Evolutionary conservation across 2,113 vertebrate species (phyloP).

Genomic region (Hippolais icterina): DNA sequence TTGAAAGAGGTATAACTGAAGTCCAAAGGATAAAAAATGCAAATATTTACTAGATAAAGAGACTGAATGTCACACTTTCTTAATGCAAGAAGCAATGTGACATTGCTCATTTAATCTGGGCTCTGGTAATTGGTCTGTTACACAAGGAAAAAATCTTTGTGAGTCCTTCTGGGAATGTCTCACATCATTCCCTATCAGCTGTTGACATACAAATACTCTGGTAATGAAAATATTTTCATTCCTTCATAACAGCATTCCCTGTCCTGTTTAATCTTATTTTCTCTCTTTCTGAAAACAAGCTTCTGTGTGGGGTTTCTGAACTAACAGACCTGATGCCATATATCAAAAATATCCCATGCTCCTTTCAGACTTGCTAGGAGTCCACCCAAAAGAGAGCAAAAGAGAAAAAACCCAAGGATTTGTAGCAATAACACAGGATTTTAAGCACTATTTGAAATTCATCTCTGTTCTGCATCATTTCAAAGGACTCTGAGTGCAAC

Average conservation of each 20-base stretch:
- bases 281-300: constrained; percentile 82
- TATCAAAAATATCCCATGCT: neutral
- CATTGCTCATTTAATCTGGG: constrained; percentile 50
- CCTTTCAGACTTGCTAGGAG: neutral
- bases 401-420: neutral
- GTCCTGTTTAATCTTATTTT: constrained; percentile 81
- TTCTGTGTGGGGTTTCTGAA: constrained; percentile 77
- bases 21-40: neutral
- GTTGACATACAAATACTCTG: constrained; percentile 86
- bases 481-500: neutral
- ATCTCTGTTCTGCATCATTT: neutral
- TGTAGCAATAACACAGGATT: neutral
- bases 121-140: constrained; percentile 49
- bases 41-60: constrained; percentile 24
- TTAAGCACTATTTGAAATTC: neutral
- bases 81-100: constrained; percentile 13
- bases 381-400: neutral
- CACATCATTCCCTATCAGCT: constrained; percentile 79
- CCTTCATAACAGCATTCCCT: constrained; percentile 80
- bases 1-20: neutral
- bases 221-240: constrained; percentile 94
- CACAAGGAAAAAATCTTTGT: constrained; percentile 34
- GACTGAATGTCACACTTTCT: constrained; percentile 20
- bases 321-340: neutral
- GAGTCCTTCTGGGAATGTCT: constrained; percentile 80